Evolutionary conservation across 2,888 invertebrate genomes (phyloP), one percentile per base, ranked within the genome.

Genomic region (Gordius sp.): DNA sequence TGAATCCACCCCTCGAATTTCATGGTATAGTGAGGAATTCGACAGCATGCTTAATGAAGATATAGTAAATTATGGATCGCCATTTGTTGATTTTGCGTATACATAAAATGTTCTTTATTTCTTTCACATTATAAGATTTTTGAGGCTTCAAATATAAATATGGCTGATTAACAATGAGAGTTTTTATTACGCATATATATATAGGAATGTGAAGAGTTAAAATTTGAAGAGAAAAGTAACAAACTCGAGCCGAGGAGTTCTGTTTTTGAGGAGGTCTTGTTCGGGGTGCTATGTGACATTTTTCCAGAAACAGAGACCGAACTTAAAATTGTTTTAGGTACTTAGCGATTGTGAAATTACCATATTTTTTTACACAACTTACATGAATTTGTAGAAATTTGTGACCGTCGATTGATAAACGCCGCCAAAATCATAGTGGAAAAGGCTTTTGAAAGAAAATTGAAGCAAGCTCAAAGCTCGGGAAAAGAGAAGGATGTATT

Each of bases 191-290:
- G n/a, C n/a, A n/a, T 33, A 13, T 13, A 33, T 33, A 33, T 13
- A 47, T 47, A 47, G 47, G 47, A 47, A 47, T 47, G n/a, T 13
- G 47, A 47, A n/a, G 47, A 47, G 20, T 47, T 47, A 47, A 8
- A 23, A 20, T 47, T 47, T 23, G 47, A 47, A 4, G 47, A 47
- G 8, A 4, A 18, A 8, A 20, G 23, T n/a, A 23, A 47, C 23
- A 47, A 47, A 47, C 20, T 47, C n/a, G 23, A 47, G 20, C 47
- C 47, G 16, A 13, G 16, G 20, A 47, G 47, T 20, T 18, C 4
- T 20, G 20, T 47, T 8, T 47, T n/a, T 20, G 47, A 47, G 20
- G 47, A 47, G 20, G 23, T 47, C 8, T 20, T 47, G 8, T 47
- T 47, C 20, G 47, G 47, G 20, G 20, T 47, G 8, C 20, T 47